Base-by-base conservation (phyloP, 2,888 invertebrate species). In the Epinotia bilunana region DNA sequence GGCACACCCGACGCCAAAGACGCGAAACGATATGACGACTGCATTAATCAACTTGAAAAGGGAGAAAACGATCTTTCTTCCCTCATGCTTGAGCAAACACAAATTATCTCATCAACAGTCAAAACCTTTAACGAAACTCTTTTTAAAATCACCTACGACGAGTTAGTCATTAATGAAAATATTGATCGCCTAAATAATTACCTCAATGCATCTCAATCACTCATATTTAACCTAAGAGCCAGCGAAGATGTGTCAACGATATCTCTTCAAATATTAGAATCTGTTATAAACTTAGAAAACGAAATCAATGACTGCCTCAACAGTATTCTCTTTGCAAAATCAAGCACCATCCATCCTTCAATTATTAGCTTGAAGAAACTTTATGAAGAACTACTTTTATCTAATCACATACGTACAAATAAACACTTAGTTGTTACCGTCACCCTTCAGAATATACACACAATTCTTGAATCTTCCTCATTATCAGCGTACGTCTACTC, bases 1-100 rank as follows among this genome's bases (percentile, higher is more conserved):
- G 82, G 82, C 20, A 83, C 83, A 23, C 83, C 83, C 0, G 82
- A 84, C 60, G 81, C 83, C 1, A 80, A 79, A 75, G 81, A 83
- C 63, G 81, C 83, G 0, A 77, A 80, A 76, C 72, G 73, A 6
- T 83, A 83, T 20, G 79, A 83, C 12, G 76, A 83, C 63, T 83
- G 83, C 68, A 83, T 84, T 9, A 74, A 83, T 58, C 63, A 60
- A 58, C 61, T 84, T 13, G 83, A 85, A 77, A 83, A 80, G 72
- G 79, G 70, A 6, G 79, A 83, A 79, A 6, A 80, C 6, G 77
- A 80, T 20, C 33, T 77, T 16, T 61, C 78, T 1, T 68, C 73
- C 0, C 43, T 82, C 11, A 76, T 83, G 76, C 69, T 79, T 49
- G 63, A 82, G 75, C 80, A 83, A 79, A 13, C 80, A 0, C 83